These are phyloP conservation scores for Drosophila ananassae DNA, from an alignment of 1,140 invertebrate species.

Conservation along the genomic window DNA sequence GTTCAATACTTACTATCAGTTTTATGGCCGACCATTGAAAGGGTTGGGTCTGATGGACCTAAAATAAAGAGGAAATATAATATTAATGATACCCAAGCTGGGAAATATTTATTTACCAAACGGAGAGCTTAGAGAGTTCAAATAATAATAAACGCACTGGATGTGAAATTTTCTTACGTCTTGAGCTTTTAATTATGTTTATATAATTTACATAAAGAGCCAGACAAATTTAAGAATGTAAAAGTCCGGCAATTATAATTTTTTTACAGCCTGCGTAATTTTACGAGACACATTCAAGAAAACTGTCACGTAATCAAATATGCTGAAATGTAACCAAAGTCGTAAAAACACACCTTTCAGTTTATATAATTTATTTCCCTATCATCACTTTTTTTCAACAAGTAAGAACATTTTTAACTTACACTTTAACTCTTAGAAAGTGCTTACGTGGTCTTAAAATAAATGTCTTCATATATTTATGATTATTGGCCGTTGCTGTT, in stretches of 20 bases:
- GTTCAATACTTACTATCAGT: constrained; percentile 44
- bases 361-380: background rate
- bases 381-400: background rate
- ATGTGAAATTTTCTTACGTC: background rate
- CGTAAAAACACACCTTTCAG: constrained; percentile 37
- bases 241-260: constrained; percentile 12
- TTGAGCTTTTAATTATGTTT: constrained; percentile 2
- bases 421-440: background rate
- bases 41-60: constrained; percentile 5
- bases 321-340: constrained; percentile 56
- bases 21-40: constrained; percentile 31
- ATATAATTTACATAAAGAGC: constrained; percentile 24
- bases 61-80: constrained; percentile 11
- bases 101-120: too few species aligned
- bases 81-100: constrained; percentile 4
- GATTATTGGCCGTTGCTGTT: constrained; percentile 24
- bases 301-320: constrained; percentile 68
- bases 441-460: background rate
- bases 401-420: background rate
- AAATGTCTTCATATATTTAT: background rate
- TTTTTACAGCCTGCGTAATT: constrained; percentile 22
- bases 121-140: too few species aligned
- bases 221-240: constrained; percentile 7
- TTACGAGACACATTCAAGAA: constrained; percentile 41
- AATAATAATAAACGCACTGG: background rate